A percentile compares a stretch with the other conserved stretches of the same genome.
phyloP scores from a whole-genome alignment of 2,797 vertebrate species.

The Muraenolepis orangiensis region DNA sequence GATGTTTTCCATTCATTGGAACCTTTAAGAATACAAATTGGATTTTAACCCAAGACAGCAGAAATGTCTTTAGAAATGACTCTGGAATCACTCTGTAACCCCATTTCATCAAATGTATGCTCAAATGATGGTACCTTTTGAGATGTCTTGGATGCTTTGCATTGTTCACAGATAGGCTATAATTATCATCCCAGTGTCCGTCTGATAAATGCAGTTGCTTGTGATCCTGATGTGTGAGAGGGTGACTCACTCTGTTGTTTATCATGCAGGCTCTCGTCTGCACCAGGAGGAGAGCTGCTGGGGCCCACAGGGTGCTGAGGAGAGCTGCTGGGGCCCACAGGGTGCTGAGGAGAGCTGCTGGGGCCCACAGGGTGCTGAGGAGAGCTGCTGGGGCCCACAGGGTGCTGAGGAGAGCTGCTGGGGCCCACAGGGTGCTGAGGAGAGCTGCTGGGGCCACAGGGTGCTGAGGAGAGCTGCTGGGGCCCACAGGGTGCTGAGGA shows the following conservation, averaged over 20 bases:
- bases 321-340: slow-evolving; percentile 63
- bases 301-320: slow-evolving; percentile 65
- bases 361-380: slow-evolving; percentile 75
- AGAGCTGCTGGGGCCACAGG: slow-evolving; percentile 61
- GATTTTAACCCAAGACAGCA: background rate
- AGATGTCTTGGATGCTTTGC: background rate
- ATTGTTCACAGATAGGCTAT: background rate
- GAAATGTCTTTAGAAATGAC: background rate
- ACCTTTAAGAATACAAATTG: background rate
- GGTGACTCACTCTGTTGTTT: slow-evolving; percentile 8
- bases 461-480: slow-evolving; percentile 70
- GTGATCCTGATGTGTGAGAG: background rate
- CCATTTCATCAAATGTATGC: too few relatives aligned
- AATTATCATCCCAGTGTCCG: background rate
- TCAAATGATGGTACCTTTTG: background rate
- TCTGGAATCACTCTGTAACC: background rate
- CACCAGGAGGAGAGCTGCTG: slow-evolving; percentile 58
- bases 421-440: slow-evolving; percentile 75
- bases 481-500: slow-evolving; percentile 76
- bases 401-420: slow-evolving; percentile 69
- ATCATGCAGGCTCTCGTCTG: slow-evolving; percentile 58
- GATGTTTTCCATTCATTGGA: background rate
- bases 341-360: slow-evolving; percentile 69
- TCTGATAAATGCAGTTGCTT: background rate
- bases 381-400: slow-evolving; percentile 63